Percentiles rank a stretch among this genome's conserved stretches.
Conservation (phyloP, 2,888 invertebrate genomes). For the Eilema depressum region DNA sequence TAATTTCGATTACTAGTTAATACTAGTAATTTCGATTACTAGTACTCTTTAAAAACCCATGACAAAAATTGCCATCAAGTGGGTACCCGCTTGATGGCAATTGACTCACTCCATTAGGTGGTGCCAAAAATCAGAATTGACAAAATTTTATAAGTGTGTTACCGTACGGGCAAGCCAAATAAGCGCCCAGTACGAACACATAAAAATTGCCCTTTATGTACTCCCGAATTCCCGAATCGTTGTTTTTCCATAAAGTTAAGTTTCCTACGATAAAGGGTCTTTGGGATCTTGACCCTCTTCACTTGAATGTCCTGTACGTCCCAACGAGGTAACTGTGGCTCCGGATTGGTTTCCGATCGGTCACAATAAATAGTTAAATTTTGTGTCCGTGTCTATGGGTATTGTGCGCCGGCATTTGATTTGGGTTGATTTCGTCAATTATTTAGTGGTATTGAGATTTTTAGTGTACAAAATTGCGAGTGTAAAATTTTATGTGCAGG, state of each 20-base stretch:
- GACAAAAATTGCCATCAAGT: too few relatives aligned
- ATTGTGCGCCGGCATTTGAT: constrained; percentile 11
- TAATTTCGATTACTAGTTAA: too few relatives aligned
- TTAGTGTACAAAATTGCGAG: not conserved
- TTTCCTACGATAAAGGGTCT: constrained; percentile 48
- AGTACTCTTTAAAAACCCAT: too few relatives aligned
- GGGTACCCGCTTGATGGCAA: too few relatives aligned
- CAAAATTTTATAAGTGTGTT: too few relatives aligned
- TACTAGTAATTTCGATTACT: too few relatives aligned
- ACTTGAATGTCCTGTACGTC: constrained; percentile 43
- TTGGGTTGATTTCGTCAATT: constrained; percentile 13
- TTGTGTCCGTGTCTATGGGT: constrained; percentile 30
- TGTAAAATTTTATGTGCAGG: not conserved
- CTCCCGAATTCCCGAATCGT: constrained; percentile 32
- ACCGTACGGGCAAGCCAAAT: too few relatives aligned
- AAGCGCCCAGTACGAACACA: not conserved
- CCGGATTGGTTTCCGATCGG: constrained; percentile 38
- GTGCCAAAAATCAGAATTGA: too few relatives aligned
- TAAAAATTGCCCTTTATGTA: constrained; percentile 35
- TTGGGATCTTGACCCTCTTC: constrained; percentile 49
- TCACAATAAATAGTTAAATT: constrained; percentile 50
- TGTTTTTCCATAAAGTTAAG: constrained; percentile 44
- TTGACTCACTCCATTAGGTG: not conserved
- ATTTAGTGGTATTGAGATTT: constrained; percentile 12
- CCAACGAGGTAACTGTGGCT: constrained; percentile 9